Evolutionary conservation across 2,888 invertebrate genomes (phyloP).

Genomic region (Callinectes sapidus): DNA sequence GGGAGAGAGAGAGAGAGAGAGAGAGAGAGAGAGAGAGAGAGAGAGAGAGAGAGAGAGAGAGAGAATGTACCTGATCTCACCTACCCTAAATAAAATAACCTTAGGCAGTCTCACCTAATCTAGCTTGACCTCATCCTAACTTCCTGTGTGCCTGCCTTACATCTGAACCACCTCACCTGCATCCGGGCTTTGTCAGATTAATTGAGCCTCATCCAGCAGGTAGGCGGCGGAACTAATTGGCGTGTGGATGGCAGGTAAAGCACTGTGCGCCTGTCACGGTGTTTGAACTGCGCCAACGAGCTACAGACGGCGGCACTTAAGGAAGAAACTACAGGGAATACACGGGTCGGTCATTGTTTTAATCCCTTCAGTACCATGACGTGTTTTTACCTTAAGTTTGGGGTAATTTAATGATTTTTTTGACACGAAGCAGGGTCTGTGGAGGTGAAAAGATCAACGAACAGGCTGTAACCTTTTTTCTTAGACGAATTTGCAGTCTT

Average conservation of each 20-base stretch:
- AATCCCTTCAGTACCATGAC: too few species aligned
- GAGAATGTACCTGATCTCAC: neutral
- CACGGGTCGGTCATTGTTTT: too few species aligned
- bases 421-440: too few species aligned
- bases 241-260: neutral
- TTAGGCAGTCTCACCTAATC: neutral
- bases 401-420: too few species aligned
- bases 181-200: slow-evolving; percentile 12
- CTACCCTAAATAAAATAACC: neutral
- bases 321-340: too few species aligned
- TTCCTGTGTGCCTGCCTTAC: neutral
- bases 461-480: too few species aligned
- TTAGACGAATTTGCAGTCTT: too few species aligned
- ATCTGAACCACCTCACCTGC: neutral
- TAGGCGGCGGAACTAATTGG: neutral
- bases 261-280: neutral
- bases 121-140: neutral
- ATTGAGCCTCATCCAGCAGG: neutral
- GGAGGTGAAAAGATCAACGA: too few species aligned
- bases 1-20: too few species aligned
- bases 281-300: neutral
- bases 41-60: neutral
- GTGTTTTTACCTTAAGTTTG: too few species aligned
- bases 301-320: too few species aligned
- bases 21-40: too few species aligned